Base-by-base conservation (phyloP, 2,797 vertebrate genomes). In the Distichodus sexfasciatus region DNA sequence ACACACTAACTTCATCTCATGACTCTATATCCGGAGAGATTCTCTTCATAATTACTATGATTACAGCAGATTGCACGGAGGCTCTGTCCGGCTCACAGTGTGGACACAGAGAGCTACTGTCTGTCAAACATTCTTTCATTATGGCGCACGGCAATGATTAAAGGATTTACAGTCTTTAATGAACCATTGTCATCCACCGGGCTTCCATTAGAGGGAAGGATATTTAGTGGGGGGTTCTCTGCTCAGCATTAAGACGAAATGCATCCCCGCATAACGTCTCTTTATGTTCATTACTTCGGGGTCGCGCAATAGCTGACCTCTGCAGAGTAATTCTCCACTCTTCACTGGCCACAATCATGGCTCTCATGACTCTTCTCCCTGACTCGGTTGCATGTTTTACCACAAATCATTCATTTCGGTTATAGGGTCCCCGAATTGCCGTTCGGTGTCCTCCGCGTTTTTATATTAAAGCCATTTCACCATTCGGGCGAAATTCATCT, bases 11-110 rank as follows among this genome's bases (percentile, higher is more conserved):
- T 24, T 24, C 17, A 35, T 35, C 48, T 51, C n/a, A 66, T 51
- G 35, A 66, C 40, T 51, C 44, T 74, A 14, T 40, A 50, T 65
- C 75, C 58, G 24, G 53, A 74, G 77, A 71, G 74, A 47, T 76
- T 74, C 69, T 76, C 61, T 35, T 46, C 46, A n/a, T 75, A 79
- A 79, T 79, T 79, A 74, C 71, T 60, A 66, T 79, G 71, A 67
- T 67, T 76, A 62, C 19, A 26, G 65, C 40, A 69, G 71, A 74
- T 74, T 79, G 74, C 71, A 69, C 69, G 66, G 68, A 59, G 59
- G 59, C 44, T 23, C 19, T 44, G 53, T 79, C 71, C 77, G 74
- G 65, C 44, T 33, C 54, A 36, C 54, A 59, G 60, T 65, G 50
- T 59, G 64, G 54, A 44, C 54, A 67, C 51, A 79, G 72, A 61